Evolutionary conservation across 2,113 vertebrate genomes (phyloP).

Genomic region (Peromyscus maniculatus): DNA sequence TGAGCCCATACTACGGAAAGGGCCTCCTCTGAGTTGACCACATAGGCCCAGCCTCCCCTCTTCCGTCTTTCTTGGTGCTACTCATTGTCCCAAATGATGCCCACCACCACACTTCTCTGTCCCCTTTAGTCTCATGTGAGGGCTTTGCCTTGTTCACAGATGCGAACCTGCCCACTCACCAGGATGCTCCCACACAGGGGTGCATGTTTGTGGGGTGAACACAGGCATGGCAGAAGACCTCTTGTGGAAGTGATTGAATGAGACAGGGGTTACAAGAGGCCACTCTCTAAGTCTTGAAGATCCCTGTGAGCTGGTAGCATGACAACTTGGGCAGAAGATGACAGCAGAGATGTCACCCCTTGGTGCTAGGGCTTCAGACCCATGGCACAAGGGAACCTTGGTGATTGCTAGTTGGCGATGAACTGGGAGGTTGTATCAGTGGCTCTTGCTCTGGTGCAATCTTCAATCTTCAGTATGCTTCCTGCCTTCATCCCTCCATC

Average conservation of each 20-base stretch:
- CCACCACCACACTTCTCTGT: background rate
- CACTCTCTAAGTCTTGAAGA: fast-evolving
- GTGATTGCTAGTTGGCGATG: fast-evolving
- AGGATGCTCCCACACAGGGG: fast-evolving
- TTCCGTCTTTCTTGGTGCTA: too few species aligned
- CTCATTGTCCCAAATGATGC: background rate
- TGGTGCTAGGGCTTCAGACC: background rate
- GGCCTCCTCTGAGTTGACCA: background rate
- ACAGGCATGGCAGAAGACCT: background rate
- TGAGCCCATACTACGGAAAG: background rate
- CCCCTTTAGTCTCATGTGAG: background rate
- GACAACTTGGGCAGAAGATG: background rate
- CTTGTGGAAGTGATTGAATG: fast-evolving
- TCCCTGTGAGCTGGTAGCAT: background rate
- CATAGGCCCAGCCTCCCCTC: background rate
- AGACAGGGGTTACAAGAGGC: too few species aligned
- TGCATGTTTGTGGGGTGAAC: fast-evolving
- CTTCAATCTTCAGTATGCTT: fast-evolving
- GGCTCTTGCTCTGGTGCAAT: fast-evolving
- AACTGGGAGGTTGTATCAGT: background rate
- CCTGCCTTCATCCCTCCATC: too few species aligned
- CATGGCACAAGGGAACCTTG: background rate
- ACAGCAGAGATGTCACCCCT: background rate
- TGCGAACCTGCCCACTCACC: background rate
- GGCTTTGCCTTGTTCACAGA: background rate